Base-by-base conservation (phyloP, 2,888 invertebrate species). In the Byasa hedistus region DNA sequence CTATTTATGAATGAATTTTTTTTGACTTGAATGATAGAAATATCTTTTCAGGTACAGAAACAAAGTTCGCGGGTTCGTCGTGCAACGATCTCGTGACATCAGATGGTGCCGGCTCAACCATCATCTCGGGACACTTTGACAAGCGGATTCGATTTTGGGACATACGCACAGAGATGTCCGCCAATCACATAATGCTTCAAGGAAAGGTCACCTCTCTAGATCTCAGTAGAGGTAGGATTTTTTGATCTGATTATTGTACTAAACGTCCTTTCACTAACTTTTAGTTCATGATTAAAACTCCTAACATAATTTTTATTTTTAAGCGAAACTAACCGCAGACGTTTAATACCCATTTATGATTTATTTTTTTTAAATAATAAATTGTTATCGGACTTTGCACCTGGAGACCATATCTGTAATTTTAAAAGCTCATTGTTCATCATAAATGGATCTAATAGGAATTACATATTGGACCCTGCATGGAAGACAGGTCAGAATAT, bases 141-240 rank as follows among this genome's bases (percentile, higher is more conserved):
- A 98, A 98, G 88, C 96, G 96, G 80, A 96, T 99, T 76, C 94
- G 99, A 63, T 97, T 99, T 88, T 99, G 99, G 99, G 99, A 99
- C 87, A 96, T 96, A 70, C 94, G 99, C 76, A 94, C 96, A 21
- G 98, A 98, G 77, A 94, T 95, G 78, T 95, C 95, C 73, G 94
- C 95, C 69, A 97, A 97, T 81, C 97, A 98, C 87, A 96, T 98
- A 71, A 87, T 95, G 72, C 93, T 99, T 70, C 97, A 97, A 83
- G 98, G 98, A 68, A 97, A 97, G 93, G 96, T 99, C 72, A 99
- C 99, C 52, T 99, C 99, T 57, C 93, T 99, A 74, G 98, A 98
- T 89, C 92, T 98, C 73, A 97, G 98, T 69, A 94, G 96, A 93
- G 98, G 98, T 97, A 89, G 74, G 75, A 66, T 19, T 44, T 2